Evolutionary conservation across 1,140 invertebrate genomes (phyloP).

Genomic region (Apis dorsata): DNA sequence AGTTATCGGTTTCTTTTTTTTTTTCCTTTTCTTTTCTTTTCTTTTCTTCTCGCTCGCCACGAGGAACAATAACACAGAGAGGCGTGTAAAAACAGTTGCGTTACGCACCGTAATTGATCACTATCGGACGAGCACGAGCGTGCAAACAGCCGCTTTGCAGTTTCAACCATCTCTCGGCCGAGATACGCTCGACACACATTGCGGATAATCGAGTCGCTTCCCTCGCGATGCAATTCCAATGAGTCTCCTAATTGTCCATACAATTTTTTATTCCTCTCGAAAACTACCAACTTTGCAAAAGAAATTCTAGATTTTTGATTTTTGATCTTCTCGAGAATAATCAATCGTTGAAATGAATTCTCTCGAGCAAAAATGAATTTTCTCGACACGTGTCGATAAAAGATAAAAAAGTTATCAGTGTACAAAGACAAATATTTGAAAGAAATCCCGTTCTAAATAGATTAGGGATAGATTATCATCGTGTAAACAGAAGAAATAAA

Average conservation of each 20-base stretch:
- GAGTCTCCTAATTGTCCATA: slow-evolving; percentile 16
- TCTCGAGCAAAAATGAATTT: too few relatives aligned
- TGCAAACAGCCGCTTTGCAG: slow-evolving; percentile 49
- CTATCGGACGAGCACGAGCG: slow-evolving; percentile 44
- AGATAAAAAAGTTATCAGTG: too few relatives aligned
- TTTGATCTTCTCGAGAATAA: too few relatives aligned
- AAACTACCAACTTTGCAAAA: too few relatives aligned
- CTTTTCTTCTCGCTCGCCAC: neutral
- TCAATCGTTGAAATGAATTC: too few relatives aligned
- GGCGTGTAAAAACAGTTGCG: slow-evolving; percentile 43
- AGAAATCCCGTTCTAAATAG: too few relatives aligned
- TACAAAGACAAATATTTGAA: too few relatives aligned
- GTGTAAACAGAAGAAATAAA: too few relatives aligned
- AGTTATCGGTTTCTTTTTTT: too few relatives aligned
- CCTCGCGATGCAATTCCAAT: slow-evolving; percentile 17
- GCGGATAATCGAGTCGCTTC: neutral
- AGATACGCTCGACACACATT: slow-evolving; percentile 10
- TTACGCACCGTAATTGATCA: slow-evolving; percentile 50
- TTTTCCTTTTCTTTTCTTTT: neutral
- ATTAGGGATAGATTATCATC: too few relatives aligned
- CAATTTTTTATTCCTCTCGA: neutral
- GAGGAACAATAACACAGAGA: slow-evolving; percentile 33
- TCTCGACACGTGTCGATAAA: too few relatives aligned
- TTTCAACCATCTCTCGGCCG: slow-evolving; percentile 17
- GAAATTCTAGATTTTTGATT: too few relatives aligned